phyloP scores from a whole-genome alignment of 2,113 vertebrate species.

The Tor tambroides region DNA sequence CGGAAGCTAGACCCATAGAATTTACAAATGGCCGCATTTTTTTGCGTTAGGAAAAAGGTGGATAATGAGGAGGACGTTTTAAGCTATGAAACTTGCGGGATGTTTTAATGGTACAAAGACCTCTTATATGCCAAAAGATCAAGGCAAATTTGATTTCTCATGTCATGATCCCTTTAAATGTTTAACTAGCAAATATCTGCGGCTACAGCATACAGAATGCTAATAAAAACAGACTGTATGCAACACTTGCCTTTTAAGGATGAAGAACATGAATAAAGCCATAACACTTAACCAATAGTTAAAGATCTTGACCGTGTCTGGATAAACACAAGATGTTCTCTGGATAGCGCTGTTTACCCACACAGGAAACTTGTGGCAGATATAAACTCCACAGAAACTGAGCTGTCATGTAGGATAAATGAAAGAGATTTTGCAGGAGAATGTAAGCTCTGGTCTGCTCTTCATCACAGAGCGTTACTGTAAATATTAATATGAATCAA shows the following conservation, averaged over 20 bases:
- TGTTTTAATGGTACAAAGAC: too few species aligned
- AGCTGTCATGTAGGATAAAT: background rate
- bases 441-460: background rate
- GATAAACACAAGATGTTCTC: background rate
- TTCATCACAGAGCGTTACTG: background rate
- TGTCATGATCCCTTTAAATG: background rate
- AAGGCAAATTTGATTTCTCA: too few species aligned
- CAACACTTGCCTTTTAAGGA: background rate
- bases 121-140: too few species aligned
- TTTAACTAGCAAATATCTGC: background rate
- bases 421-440: background rate
- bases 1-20: too few species aligned
- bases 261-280: background rate
- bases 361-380: background rate
- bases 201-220: background rate
- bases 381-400: background rate
- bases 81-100: too few species aligned
- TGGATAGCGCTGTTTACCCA: background rate
- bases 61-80: too few species aligned
- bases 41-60: too few species aligned
- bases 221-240: background rate
- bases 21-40: too few species aligned
- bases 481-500: slow-evolving; percentile 8
- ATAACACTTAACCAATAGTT: background rate
- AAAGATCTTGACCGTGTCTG: background rate